These are phyloP conservation scores for Tenthredo notha DNA, from an alignment of 2,888 invertebrate genomes.

Conservation along the genomic window DNA sequence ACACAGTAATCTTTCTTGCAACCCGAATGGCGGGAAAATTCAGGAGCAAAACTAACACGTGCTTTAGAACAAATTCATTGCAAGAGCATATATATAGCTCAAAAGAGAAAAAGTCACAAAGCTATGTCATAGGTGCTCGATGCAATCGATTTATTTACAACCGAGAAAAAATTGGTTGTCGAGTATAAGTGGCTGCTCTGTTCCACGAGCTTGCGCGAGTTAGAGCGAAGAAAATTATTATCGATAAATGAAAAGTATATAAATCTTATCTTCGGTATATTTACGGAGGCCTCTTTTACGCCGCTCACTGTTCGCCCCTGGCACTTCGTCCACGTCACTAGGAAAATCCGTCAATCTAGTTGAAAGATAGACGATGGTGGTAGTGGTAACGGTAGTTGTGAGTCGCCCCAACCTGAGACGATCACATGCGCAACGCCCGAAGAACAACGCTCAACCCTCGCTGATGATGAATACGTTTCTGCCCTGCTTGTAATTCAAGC, in stretches of 20 bases:
- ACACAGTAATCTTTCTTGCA: constrained; percentile 28
- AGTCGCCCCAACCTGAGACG: constrained; percentile 23
- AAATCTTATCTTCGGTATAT: not conserved
- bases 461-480: constrained; percentile 51
- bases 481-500: constrained; percentile 53
- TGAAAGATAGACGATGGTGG: constrained; percentile 34
- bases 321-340: constrained; percentile 44
- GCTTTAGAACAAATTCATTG: constrained; percentile 31
- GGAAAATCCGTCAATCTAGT: constrained; percentile 45
- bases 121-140: not conserved
- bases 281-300: not conserved
- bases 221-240: not conserved
- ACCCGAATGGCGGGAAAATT: constrained; percentile 16
- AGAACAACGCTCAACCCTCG: constrained; percentile 39
- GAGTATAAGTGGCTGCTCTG: not conserved
- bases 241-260: constrained; percentile 14
- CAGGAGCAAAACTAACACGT: constrained; percentile 41
- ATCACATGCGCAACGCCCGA: constrained; percentile 36
- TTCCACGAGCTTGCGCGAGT: not conserved
- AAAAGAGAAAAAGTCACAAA: not conserved
- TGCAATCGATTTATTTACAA: constrained; percentile 2
- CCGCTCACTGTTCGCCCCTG: constrained; percentile 18
- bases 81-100: not conserved
- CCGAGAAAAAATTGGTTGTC: not conserved
- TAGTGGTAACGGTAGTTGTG: not conserved